Base-by-base conservation (phyloP, 2,113 vertebrate genomes). In the Pachypanchax playfairii region DNA sequence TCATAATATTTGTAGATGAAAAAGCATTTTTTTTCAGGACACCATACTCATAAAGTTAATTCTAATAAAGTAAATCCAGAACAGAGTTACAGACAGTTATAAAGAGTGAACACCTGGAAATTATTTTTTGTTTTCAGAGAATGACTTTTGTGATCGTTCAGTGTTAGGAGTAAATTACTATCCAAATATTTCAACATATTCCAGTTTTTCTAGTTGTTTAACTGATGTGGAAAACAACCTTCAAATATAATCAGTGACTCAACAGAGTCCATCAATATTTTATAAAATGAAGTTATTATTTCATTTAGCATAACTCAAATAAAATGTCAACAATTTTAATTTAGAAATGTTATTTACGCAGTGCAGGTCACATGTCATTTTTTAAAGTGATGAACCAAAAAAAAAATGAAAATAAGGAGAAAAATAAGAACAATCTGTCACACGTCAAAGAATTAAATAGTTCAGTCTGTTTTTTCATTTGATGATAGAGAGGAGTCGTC, bases 381-480 rank as follows among this genome's bases (percentile, higher is more conserved):
- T 75, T 22, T 57, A 48, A 68, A 66, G 38, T 62, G 68, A 71
- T 66, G 46, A 65, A 55, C 44, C 35, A 70, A 77, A 79, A 70
- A 84, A 62, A 66, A 50, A 29, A 63, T 47, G 33, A 10, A 20
- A 66, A 73, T 75, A 83, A 83, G 67, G 54, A 58, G 24, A 29
- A 17, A 31, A 61, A 79, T 71, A 55, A 74, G 58, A 58, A 82
- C 72, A 79, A 67, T 79, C 71, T 77, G 74, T 71, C 49, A 46
- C 21, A 77, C 73, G 75, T 57, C 74, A 79, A 66, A 86, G 75
- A 76, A 31, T 66, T 70, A 61, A 73, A 61, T 73, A 78, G 82
- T 86, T 73, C 35, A 79, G 69, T 74, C 59, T 75, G 80, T 64
- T 74, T 70, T 57, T 78, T 85, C 69, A 83, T 84, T 78, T 81